Evolutionary conservation across 2,113 vertebrate genomes (phyloP).

Genomic region (Dicentrarchus labrax): DNA sequence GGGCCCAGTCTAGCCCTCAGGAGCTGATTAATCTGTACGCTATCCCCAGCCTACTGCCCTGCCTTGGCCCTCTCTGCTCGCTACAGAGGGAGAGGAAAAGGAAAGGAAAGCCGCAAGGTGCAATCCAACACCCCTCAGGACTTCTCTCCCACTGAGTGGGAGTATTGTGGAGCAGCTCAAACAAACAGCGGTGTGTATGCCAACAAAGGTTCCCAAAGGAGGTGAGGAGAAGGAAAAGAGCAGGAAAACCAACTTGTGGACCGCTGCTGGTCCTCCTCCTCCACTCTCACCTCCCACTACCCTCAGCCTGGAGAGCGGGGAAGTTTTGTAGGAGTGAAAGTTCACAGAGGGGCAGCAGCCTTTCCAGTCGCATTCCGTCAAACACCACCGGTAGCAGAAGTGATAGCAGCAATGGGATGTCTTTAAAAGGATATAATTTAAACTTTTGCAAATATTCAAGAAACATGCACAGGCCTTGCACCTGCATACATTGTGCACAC

Average conservation of each 20-base stretch:
- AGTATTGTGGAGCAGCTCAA: constrained; percentile 64
- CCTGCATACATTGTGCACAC: not conserved
- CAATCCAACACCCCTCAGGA: constrained; percentile 61
- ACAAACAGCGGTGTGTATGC: constrained; percentile 64
- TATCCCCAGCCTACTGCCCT: constrained; percentile 20
- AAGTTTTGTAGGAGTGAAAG: constrained; percentile 33
- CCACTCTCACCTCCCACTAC: constrained; percentile 40
- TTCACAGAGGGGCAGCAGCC: constrained; percentile 19
- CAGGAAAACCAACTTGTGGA: constrained; percentile 11
- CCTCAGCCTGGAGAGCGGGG: constrained; percentile 6
- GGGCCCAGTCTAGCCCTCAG: constrained; percentile 37
- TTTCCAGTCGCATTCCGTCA: constrained; percentile 8
- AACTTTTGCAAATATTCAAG: constrained; percentile 15
- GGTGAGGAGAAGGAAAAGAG: constrained; percentile 36
- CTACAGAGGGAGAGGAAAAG: constrained; percentile 4
- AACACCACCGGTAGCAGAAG: constrained; percentile 1
- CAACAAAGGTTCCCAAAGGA: constrained; percentile 67
- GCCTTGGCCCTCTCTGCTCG: constrained; percentile 16
- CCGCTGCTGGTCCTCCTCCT: constrained; percentile 5
- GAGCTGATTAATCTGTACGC: constrained; percentile 63
- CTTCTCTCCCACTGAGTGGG: constrained; percentile 62
- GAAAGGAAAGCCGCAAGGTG: constrained; percentile 59
- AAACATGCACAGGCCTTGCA: not conserved
- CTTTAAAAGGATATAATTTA: constrained; percentile 19
- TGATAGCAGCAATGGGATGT: not conserved